Evolutionary conservation across 2,113 vertebrate species (phyloP).

Genomic region (Beaufortia kweichowensis): DNA sequence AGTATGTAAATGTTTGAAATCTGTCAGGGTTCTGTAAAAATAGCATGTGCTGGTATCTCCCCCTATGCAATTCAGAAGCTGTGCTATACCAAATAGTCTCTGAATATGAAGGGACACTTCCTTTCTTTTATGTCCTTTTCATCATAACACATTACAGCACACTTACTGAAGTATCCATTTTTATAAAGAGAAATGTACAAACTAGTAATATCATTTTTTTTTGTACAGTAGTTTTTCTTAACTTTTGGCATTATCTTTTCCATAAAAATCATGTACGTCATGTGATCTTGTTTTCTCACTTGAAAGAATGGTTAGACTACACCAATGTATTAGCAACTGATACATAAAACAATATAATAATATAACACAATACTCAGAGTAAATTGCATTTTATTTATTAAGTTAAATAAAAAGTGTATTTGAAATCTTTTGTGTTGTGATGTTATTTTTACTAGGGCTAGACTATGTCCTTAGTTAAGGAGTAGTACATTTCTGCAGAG

Average conservation of each 20-base stretch:
- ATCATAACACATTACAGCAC: neutral
- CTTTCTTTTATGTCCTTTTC: neutral
- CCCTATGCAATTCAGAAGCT: slow-evolving; percentile 20
- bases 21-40: neutral
- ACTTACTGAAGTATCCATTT: neutral
- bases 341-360: no score
- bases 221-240: neutral
- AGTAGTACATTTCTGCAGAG: no score
- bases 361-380: no score
- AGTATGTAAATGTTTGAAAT: neutral
- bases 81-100: slow-evolving; percentile 27
- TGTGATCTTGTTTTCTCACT: neutral
- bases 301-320: neutral
- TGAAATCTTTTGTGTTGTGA: neutral
- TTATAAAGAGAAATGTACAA: neutral
- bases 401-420: slow-evolving; percentile 25
- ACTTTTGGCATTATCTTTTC: neutral
- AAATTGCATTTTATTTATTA: neutral
- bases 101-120: neutral
- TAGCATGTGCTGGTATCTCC: neutral
- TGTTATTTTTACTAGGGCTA: neutral
- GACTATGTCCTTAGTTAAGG: neutral
- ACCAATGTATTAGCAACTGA: slow-evolving; percentile 3
- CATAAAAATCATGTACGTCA: neutral
- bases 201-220: neutral